Conservation (phyloP, 2,113 vertebrate genomes). For the Ceyx margarethae region DNA sequence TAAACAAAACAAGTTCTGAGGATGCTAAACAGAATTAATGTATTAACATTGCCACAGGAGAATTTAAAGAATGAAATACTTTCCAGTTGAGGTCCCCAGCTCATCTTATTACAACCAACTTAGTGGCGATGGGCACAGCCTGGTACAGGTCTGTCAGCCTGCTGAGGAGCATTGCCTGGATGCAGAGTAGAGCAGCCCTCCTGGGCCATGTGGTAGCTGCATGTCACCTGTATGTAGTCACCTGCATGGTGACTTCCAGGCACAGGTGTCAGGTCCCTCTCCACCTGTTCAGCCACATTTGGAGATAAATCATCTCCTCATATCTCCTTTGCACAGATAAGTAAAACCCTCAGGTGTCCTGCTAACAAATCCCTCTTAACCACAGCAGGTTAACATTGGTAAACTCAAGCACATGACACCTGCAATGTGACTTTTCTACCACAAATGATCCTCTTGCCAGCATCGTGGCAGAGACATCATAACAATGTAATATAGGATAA, state of each 20-base stretch:
- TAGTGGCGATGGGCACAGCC: not conserved
- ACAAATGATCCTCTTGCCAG: not conserved
- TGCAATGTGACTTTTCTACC: not conserved
- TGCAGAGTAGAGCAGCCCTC: not conserved
- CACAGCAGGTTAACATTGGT: not conserved
- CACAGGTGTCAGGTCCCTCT: not conserved
- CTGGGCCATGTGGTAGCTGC: fast-evolving
- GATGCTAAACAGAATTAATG: not conserved
- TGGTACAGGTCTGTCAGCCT: not conserved
- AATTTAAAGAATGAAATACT: not conserved
- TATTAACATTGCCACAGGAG: not conserved
- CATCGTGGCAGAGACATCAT: not conserved
- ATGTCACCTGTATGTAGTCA: not conserved
- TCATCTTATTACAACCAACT: not conserved
- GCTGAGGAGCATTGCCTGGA: not conserved
- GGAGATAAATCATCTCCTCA: not conserved
- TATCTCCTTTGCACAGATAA: not conserved
- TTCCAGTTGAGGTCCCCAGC: not conserved
- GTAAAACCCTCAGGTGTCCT: not conserved
- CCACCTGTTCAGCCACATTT: not conserved
- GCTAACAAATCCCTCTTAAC: not conserved
- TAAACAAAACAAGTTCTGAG: not conserved
- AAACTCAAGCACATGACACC: not conserved
- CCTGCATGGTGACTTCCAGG: not conserved
- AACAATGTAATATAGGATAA: not conserved